Percentiles rank a stretch among this genome's conserved stretches.
Conservation (phyloP, 2,888 invertebrate species). For the Drosophila paranaensis region DNA sequence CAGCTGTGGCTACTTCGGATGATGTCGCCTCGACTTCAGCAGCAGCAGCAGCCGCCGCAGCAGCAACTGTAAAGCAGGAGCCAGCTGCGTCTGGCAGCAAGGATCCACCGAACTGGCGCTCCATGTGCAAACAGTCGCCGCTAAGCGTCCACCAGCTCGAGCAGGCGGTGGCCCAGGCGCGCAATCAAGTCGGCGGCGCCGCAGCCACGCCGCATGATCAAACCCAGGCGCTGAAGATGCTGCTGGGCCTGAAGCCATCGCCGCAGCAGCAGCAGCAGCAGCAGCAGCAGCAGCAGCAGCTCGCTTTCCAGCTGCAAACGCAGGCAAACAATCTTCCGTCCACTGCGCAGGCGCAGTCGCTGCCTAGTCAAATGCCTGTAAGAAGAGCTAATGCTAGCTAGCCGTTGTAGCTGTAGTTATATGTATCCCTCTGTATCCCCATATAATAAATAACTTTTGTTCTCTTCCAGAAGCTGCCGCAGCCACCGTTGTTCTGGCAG, state of each 20-base stretch:
- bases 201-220: slow-evolving; percentile 41
- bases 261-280: neutral
- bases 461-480: slow-evolving; percentile 62
- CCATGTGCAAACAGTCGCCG: slow-evolving; percentile 12
- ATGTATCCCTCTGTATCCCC: no score
- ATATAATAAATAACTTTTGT: neutral
- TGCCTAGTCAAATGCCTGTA: slow-evolving; percentile 53
- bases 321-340: slow-evolving; percentile 12
- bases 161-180: neutral
- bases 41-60: neutral
- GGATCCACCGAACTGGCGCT: slow-evolving; percentile 25
- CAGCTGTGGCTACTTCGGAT: neutral
- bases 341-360: slow-evolving; percentile 2
- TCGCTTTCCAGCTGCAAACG: neutral
- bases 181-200: no score
- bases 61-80: neutral
- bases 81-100: neutral
- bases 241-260: slow-evolving; percentile 59
- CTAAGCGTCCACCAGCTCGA: neutral
- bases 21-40: neutral
- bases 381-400: neutral
- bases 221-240: slow-evolving; percentile 60
- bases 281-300: neutral
- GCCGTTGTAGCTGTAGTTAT: no score
- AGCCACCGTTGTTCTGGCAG: slow-evolving; percentile 74